Percentiles rank a stretch among this genome's conserved stretches.
Evolutionary conservation across 2,797 vertebrate genomes (phyloP).

Genomic region (Chrosomus eos): DNA sequence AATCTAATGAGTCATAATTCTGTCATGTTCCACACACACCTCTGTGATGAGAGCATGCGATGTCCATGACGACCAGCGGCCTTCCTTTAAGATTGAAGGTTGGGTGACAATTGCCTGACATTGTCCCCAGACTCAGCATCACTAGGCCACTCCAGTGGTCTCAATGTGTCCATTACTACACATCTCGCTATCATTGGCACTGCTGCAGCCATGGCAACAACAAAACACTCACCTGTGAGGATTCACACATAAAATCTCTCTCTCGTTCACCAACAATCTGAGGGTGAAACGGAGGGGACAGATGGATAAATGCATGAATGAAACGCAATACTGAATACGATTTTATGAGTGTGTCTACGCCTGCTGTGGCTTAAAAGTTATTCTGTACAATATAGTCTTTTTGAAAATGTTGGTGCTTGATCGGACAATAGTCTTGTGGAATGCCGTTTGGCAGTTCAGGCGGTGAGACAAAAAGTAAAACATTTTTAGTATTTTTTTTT

Average conservation of each 20-base stretch:
- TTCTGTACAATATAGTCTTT: not conserved
- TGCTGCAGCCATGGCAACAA: constrained; percentile 3
- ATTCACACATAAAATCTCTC: not conserved
- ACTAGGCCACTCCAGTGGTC: not conserved
- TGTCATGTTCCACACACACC: not conserved
- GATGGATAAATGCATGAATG: not conserved
- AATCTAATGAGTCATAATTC: not conserved
- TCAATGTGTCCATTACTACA: constrained; percentile 7
- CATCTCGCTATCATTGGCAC: not conserved
- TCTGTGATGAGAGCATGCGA: not conserved
- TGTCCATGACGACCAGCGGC: constrained; percentile 22
- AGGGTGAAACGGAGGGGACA: not conserved
- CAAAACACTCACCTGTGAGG: constrained; percentile 16
- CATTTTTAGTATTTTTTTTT: not conserved
- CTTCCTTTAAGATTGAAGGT: constrained; percentile 13
- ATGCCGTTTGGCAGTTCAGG: not conserved
- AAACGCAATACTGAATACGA: not conserved
- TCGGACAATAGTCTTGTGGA: not conserved
- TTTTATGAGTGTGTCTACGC: not conserved
- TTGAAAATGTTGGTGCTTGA: not conserved
- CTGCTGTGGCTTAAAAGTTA: not conserved
- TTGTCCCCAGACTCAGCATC: constrained; percentile 17
- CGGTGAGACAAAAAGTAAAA: not conserved
- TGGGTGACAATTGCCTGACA: not conserved
- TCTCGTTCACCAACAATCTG: not conserved